Evolutionary conservation across 2,888 invertebrate genomes (phyloP), one percentile per base, ranked within the genome.

Genomic region (Epinotia demarniana): DNA sequence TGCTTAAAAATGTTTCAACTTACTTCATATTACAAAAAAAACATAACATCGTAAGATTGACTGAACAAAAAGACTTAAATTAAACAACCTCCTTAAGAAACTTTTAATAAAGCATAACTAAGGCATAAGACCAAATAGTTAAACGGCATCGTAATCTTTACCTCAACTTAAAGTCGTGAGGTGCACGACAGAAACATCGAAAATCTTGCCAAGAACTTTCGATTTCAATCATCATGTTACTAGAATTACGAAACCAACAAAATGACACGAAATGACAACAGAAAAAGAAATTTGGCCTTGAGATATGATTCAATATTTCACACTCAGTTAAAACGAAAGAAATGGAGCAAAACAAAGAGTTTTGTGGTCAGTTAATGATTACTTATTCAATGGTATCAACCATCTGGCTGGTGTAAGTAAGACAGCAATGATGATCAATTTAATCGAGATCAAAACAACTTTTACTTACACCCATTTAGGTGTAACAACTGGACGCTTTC

Each of bases 261-360:
- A 74, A 73, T 55, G 63, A 64, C 57, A 66, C 55, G 64, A 67
- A 71, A 77, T 63, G 76, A 76, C 80, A 79, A 76, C 77, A 77
- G 68, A 67, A 75, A 77, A 80, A 78, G 78, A 79, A 77, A 81
- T 75, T 73, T 76, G 55, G 67, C 73, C 82, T 83, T 80, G 80
- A 83, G 79, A 79, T 72, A 79, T 80, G 77, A 80, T 81, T 82
- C 80, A 83, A 82, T 81, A 81, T 82, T 81, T 80, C 78, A 82
- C 81, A 82, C 76, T 77, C 76, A 70, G 77, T 72, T 66, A 66
- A 49, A 55, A 13, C 77, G 82, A 80, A 81, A 76, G 79, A 86
- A 88, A 85, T 84, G 83, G 86, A 88, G 83, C 83, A 86, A 81
- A 80, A 81, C 81, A 78, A 77, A 77, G 68, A 62, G 71, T 75